A percentile compares a stretch with the other conserved stretches of the same genome.
Conservation (phyloP, 1,140 invertebrate genomes). For the Microplitis demolitor region DNA sequence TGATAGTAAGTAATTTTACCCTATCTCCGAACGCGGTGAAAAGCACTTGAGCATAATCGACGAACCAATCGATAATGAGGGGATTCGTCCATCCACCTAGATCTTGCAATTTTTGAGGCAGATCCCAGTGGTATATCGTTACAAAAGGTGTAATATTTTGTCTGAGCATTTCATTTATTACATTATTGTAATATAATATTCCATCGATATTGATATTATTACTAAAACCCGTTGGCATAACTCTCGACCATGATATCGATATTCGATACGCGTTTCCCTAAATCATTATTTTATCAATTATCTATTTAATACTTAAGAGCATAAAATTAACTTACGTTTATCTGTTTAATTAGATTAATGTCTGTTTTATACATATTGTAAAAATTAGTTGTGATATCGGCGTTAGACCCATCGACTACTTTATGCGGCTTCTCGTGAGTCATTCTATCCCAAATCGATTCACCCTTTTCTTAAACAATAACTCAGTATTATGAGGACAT, state of each 20-base stretch:
- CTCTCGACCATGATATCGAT: slow-evolving; percentile 66
- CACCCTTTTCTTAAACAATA: slow-evolving; percentile 46
- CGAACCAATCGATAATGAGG: slow-evolving; percentile 29
- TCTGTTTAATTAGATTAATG: slow-evolving; percentile 64
- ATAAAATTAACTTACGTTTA: slow-evolving; percentile 56
- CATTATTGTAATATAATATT: slow-evolving; percentile 65
- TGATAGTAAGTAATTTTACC: slow-evolving; percentile 24
- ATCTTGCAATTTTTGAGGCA: slow-evolving; percentile 58
- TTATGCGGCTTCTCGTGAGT: slow-evolving; percentile 60
- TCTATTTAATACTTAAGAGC: too few species aligned
- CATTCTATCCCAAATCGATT: slow-evolving; percentile 59
- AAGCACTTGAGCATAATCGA: slow-evolving; percentile 33
- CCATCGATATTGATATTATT: slow-evolving; percentile 58
- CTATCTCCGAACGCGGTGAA: slow-evolving; percentile 42
- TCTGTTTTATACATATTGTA: slow-evolving; percentile 72
- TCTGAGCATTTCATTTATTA: slow-evolving; percentile 65
- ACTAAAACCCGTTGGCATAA: slow-evolving; percentile 59
- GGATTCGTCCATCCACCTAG: slow-evolving; percentile 37
- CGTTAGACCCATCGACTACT: slow-evolving; percentile 61
- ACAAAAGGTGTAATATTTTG: slow-evolving; percentile 63
- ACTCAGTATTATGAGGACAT: not conserved
- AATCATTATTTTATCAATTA: not conserved
- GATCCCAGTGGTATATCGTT: slow-evolving; percentile 66
- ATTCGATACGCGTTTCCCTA: slow-evolving; percentile 59
- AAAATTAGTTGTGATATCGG: slow-evolving; percentile 74